Evolutionary conservation across 2,797 vertebrate species (phyloP).

Genomic region (Gymnocypris eckloni): DNA sequence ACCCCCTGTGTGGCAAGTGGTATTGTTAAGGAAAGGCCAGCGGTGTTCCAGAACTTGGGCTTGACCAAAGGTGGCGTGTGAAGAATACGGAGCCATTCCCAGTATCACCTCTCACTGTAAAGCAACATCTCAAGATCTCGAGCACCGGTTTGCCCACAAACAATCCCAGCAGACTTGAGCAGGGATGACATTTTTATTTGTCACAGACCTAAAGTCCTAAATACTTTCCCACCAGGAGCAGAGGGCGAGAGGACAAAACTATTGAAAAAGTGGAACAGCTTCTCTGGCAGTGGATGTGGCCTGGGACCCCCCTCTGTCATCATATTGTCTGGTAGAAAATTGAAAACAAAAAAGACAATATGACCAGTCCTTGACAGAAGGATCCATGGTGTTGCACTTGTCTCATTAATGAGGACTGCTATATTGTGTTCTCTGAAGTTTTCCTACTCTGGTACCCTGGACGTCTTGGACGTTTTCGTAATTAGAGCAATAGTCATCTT

Average conservation of each 20-base stretch:
- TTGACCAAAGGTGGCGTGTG: slow-evolving; percentile 31
- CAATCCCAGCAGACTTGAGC: slow-evolving; percentile 54
- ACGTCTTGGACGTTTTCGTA: slow-evolving; percentile 51
- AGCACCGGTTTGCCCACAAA: slow-evolving; percentile 54
- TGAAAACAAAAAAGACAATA: slow-evolving; percentile 58
- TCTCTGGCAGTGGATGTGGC: slow-evolving; percentile 48
- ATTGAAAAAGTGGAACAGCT: slow-evolving; percentile 57
- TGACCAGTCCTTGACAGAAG: slow-evolving; percentile 54
- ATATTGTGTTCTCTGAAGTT: slow-evolving; percentile 47
- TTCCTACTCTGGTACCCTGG: slow-evolving; percentile 30
- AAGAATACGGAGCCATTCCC: slow-evolving; percentile 36
- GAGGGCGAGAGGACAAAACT: slow-evolving; percentile 48
- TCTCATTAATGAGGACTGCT: slow-evolving; percentile 51
- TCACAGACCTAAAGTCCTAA: slow-evolving; percentile 56
- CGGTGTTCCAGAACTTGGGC: slow-evolving; percentile 39
- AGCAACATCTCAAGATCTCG: slow-evolving; percentile 47
- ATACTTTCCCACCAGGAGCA: slow-evolving; percentile 62
- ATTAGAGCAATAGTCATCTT: slow-evolving; percentile 58
- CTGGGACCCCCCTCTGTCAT: slow-evolving; percentile 45
- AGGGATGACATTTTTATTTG: slow-evolving; percentile 68
- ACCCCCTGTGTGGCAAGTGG: slow-evolving; percentile 21
- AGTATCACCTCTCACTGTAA: slow-evolving; percentile 41
- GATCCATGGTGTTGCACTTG: slow-evolving; percentile 45
- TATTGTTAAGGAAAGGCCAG: slow-evolving; percentile 52
- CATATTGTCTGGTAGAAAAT: slow-evolving; percentile 57